Evolutionary conservation across 2,797 vertebrate genomes (phyloP).

Genomic region (Arctocebus calabarensis): DNA sequence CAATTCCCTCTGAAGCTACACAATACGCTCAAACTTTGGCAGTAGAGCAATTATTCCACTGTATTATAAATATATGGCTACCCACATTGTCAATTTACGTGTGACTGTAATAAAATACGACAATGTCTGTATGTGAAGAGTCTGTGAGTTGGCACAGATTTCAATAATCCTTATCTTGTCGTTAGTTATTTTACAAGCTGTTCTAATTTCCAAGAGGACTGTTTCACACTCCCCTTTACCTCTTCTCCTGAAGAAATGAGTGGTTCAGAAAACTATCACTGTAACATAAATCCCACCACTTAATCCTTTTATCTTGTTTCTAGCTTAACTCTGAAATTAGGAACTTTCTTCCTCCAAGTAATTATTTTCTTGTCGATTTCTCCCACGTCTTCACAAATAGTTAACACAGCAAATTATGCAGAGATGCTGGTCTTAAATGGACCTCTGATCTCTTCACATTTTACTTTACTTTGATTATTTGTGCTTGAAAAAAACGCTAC

Average conservation of each 20-base stretch:
- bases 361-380: neutral
- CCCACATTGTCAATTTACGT: neutral
- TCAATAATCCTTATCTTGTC: neutral
- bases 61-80: slow-evolving; percentile 10
- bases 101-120: slow-evolving; percentile 17
- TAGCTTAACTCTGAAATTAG: slow-evolving; percentile 13
- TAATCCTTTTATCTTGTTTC: neutral
- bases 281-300: neutral
- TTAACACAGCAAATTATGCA: neutral
- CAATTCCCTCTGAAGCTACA: slow-evolving; percentile 42
- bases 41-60: neutral
- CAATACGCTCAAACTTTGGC: neutral
- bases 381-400: neutral
- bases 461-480: neutral
- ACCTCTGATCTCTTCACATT: neutral
- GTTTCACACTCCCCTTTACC: neutral
- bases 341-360: neutral
- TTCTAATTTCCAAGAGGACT: neutral
- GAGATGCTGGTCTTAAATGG: neutral
- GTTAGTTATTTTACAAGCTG: neutral
- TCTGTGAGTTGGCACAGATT: neutral
- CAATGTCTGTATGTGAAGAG: neutral
- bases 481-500: neutral
- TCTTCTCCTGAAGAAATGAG: slow-evolving; percentile 10
- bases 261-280: slow-evolving; percentile 15